Conservation (phyloP, 2,113 vertebrate genomes). For the Alethe diademata region DNA sequence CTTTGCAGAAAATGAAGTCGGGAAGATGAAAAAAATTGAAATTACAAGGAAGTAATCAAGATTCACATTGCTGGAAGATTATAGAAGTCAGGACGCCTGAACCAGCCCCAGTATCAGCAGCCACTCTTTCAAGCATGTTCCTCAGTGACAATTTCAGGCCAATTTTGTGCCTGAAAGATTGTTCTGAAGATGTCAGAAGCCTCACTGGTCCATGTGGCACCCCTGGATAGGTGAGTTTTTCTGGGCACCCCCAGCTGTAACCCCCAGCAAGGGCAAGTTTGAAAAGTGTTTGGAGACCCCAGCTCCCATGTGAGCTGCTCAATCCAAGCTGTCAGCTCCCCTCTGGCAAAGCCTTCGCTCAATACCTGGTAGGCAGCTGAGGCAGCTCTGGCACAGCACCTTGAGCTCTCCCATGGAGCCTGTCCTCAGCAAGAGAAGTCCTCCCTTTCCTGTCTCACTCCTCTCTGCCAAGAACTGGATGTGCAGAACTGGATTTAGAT, state of each 20-base stretch:
- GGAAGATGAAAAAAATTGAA: not conserved
- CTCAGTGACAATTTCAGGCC: not conserved
- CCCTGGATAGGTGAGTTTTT: not conserved
- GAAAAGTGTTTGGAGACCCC: not conserved
- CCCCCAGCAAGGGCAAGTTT: not conserved
- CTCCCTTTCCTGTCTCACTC: not conserved
- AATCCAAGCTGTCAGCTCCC: not conserved
- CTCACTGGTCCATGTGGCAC: not conserved
- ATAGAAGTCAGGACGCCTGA: not conserved
- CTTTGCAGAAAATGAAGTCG: not conserved
- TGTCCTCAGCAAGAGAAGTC: not conserved
- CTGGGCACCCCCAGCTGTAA: not conserved
- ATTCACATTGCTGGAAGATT: not conserved
- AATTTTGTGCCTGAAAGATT: too few species aligned
- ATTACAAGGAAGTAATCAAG: not conserved
- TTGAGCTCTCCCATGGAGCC: fast-evolving
- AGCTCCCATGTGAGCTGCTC: not conserved
- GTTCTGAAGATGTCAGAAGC: not conserved
- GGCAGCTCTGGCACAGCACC: not conserved
- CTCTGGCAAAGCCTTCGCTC: not conserved
- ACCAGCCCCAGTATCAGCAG: not conserved
- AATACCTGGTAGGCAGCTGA: not conserved
- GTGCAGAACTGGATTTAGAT: not conserved
- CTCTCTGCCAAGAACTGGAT: not conserved
- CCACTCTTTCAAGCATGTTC: not conserved